Conservation (phyloP, 2,888 invertebrate genomes). For the Agapostemon virescens region DNA sequence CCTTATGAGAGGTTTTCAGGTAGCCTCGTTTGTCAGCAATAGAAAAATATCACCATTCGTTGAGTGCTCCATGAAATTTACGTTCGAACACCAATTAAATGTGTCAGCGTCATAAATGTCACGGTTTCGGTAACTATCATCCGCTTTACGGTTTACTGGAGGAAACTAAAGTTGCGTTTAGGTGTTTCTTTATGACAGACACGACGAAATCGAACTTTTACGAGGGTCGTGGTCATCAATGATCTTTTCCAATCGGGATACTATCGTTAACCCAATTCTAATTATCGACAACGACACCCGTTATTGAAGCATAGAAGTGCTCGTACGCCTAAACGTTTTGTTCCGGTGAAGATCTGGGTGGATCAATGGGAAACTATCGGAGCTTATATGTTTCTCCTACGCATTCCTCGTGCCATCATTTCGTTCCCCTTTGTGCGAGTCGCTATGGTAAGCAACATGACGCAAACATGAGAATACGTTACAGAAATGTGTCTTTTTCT, state of each 20-base stretch:
- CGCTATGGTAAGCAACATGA: background rate
- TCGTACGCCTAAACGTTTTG: background rate
- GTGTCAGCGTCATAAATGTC: background rate
- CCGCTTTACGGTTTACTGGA: slow-evolving; percentile 5
- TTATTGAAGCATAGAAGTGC: background rate
- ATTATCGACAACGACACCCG: background rate
- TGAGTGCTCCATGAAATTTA: slow-evolving; percentile 24
- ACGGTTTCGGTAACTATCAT: background rate
- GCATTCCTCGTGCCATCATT: background rate
- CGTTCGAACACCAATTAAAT: slow-evolving; percentile 28
- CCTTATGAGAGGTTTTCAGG: background rate
- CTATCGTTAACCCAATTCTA: background rate
- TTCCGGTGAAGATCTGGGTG: background rate
- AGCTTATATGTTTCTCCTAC: background rate
- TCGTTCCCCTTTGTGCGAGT: background rate
- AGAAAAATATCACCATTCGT: background rate
- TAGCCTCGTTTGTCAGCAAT: background rate
- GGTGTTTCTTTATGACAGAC: background rate
- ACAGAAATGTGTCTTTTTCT: background rate
- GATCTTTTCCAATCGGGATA: background rate
- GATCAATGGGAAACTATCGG: background rate
- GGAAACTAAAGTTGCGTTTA: background rate
- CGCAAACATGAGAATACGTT: background rate
- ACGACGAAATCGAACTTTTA: slow-evolving; percentile 21
- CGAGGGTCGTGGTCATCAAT: background rate